Evolutionary conservation across 1,140 invertebrate species (phyloP), one percentile per base, ranked within the genome.

Genomic region (Pseudomyrmex sp.): DNA sequence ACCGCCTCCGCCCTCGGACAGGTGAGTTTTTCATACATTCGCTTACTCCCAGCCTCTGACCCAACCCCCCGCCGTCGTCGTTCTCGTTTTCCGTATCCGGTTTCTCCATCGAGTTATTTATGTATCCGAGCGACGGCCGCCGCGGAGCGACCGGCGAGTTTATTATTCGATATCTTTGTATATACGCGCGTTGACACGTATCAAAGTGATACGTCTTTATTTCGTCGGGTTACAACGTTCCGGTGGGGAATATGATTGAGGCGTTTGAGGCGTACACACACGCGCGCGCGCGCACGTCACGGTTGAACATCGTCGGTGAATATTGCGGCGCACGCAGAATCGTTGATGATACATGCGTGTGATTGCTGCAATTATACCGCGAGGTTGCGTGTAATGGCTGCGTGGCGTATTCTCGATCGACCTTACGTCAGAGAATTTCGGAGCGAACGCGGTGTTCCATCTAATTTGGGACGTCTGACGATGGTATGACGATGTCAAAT

Each of bases 1-100:
- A 92, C 92, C 91, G 93, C 93, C 83, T 91, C 93, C 87, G 85
- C 92, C 87, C 90, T 93, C 83, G 91, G 92, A 91, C 93, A 94
- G 92, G 93, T 94, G 92, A 91, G 89, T 84, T 80, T 85, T 85
- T 85, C 59, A 68, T 73, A 68, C 85, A 35, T 85, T 46, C 13
- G 52, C 50, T 23, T 63, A 35, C 48, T n/a, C 77, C 61, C 50
- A n/a, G 7, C 46, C n/a, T 35, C 35, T 35, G 35, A 35, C 35
- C 23, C 13, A 4, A 18, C 46, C 18, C n/a, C 63, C 18, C 8
- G 12, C 58, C 35, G 18, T 44, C 44, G 23, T 23, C 35, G 12
- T 12, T 26, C 59, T 20, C 58, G 7, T 63, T 62, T 15, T 35
- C 68, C 26, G 20, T 13, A 15, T 35, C 35, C 62, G 15, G 35